Percentiles rank a stretch among this genome's conserved stretches.
phyloP scores from a whole-genome alignment of 1,140 invertebrate species.

The Ips nitidus region DNA sequence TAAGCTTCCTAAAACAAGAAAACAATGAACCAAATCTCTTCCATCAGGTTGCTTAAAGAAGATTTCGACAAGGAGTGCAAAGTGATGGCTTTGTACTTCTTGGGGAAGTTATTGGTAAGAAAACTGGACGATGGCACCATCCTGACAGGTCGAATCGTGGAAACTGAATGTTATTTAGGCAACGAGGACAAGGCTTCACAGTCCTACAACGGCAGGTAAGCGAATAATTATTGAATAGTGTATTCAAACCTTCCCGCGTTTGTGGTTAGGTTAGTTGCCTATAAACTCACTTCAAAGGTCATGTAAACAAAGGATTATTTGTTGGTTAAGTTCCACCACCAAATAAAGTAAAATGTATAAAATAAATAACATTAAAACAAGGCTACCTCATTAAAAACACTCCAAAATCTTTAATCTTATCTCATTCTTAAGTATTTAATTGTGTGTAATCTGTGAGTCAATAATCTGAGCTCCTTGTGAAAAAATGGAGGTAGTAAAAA shows the following conservation, averaged over 20 bases:
- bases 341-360: not conserved
- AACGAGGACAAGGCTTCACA: conserved; percentile 72
- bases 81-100: conserved; percentile 60
- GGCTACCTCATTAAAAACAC: no score
- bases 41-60: conserved; percentile 1
- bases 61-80: conserved; percentile 47
- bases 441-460: no score
- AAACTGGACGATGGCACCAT: conserved; percentile 57
- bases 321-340: not conserved
- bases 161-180: conserved; percentile 79
- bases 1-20: not conserved
- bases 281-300: not conserved
- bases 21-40: conserved; percentile 1
- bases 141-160: conserved; percentile 70
- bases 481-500: conserved; percentile 36
- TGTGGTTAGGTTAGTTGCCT: not conserved
- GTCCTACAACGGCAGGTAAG: conserved; percentile 57
- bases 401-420: no score
- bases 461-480: no score
- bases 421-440: no score
- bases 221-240: not conserved
- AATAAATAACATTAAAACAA: no score
- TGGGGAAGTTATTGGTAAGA: conserved; percentile 69
- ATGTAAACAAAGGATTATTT: not conserved
- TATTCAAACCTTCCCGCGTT: not conserved